phyloP scores from a whole-genome alignment of 2,888 invertebrate genomes.

The Drosophila lacicola region DNA sequence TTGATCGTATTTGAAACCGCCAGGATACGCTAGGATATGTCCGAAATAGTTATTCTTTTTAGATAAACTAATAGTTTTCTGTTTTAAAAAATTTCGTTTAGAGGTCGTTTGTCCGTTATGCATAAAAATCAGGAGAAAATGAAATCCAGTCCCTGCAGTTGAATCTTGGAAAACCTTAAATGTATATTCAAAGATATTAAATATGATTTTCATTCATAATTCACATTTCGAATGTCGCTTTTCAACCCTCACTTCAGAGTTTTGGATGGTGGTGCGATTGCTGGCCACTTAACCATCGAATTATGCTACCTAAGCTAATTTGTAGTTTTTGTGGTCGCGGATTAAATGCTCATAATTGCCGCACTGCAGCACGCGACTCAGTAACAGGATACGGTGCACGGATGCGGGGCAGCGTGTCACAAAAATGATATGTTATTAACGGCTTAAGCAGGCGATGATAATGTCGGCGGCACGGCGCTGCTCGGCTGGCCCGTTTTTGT shows the following conservation, averaged over 20 bases:
- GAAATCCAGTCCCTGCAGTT: too few species aligned
- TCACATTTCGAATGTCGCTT: neutral
- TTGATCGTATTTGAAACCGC: too few species aligned
- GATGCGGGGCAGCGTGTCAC: constrained; percentile 39
- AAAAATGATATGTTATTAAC: constrained; percentile 72
- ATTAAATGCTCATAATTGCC: constrained; percentile 82
- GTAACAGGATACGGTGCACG: constrained; percentile 63
- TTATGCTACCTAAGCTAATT: constrained; percentile 60
- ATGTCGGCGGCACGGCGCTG: neutral
- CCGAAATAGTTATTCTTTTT: too few species aligned
- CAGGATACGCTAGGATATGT: too few species aligned
- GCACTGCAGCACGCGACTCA: constrained; percentile 59
- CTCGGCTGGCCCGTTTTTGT: neutral
- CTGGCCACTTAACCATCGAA: constrained; percentile 61
- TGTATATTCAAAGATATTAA: too few species aligned
- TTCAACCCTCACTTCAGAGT: constrained; percentile 34
- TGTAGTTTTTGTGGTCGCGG: constrained; percentile 74
- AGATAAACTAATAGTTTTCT: too few species aligned
- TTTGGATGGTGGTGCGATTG: constrained; percentile 28
- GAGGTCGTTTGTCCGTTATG: too few species aligned
- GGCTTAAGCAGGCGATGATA: constrained; percentile 58
- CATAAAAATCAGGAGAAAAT: too few species aligned
- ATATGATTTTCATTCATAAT: neutral
- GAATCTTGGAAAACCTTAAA: too few species aligned
- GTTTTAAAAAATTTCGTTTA: too few species aligned